phyloP scores from a whole-genome alignment of 2,113 vertebrate genomes.

The Megalops atlanticus region DNA sequence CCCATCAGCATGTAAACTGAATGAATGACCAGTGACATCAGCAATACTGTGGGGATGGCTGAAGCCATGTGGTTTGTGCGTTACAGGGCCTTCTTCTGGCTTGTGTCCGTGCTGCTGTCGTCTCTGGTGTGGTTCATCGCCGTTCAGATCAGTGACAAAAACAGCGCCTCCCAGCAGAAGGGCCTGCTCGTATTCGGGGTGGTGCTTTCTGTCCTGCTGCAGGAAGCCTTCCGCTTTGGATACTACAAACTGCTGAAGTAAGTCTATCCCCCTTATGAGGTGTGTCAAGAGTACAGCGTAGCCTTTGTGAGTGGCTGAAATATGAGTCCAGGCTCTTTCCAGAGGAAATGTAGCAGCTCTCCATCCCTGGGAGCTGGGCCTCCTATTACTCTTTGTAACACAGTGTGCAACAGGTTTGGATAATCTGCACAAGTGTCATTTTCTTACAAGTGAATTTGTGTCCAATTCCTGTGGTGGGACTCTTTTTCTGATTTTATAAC shows the following conservation, averaged over 20 bases:
- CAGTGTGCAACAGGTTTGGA: no score
- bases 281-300: background rate
- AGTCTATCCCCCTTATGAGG: conserved; percentile 35
- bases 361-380: no score
- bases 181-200: conserved; percentile 74
- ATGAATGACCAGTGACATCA: background rate
- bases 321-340: background rate
- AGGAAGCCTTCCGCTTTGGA: conserved; percentile 73
- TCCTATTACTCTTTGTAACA: no score
- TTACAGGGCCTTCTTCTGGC: conserved; percentile 72
- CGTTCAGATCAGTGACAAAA: conserved; percentile 66
- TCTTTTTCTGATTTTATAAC: no score
- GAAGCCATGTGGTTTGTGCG: background rate
- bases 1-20: no score
- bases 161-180: conserved; percentile 65
- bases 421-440: no score
- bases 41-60: background rate
- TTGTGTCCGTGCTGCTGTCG: conserved; percentile 75
- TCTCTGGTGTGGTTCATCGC: conserved; percentile 74
- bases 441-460: no score
- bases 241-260: conserved; percentile 77
- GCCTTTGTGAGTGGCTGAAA: background rate
- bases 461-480: no score
- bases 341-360: no score
- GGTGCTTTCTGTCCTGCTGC: conserved; percentile 72